Evolutionary conservation across 2,888 invertebrate genomes (phyloP).

Genomic region (Terebella lapidaria): DNA sequence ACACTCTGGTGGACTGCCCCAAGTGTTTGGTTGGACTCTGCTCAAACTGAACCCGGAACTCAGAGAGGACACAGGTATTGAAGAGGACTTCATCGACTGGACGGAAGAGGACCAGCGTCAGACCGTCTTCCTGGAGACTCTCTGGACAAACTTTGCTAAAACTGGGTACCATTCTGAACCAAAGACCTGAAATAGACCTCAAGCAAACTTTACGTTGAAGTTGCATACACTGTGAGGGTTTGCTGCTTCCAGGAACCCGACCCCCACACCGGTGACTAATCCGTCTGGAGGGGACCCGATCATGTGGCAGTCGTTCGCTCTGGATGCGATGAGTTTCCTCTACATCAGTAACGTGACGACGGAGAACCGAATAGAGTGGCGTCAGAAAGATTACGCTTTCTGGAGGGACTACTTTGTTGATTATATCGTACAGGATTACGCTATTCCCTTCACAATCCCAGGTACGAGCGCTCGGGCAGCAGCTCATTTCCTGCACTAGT

Average conservation of each 20-base stretch:
- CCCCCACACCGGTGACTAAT: background rate
- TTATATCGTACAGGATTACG: no score
- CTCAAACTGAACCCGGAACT: conserved; percentile 7
- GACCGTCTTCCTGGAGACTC: conserved; percentile 14
- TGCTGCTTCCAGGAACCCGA: no score
- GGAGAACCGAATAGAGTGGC: background rate
- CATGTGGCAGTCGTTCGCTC: background rate
- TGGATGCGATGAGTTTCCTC: background rate
- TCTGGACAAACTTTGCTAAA: conserved; percentile 27
- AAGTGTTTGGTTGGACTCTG: conserved; percentile 18
- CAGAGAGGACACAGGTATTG: conserved; percentile 14
- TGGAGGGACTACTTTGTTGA: no score
- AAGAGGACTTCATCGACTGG: conserved; percentile 12
- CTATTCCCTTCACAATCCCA: no score
- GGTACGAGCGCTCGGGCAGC: no score
- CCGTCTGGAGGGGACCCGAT: background rate
- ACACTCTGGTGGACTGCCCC: conserved; percentile 14
- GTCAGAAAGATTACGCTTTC: background rate
- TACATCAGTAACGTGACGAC: background rate
- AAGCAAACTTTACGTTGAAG: no score
- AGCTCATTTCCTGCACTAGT: no score
- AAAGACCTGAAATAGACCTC: conserved; percentile 70
- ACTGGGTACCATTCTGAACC: conserved; percentile 19
- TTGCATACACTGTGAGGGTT: no score
- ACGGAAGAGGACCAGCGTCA: conserved; percentile 16